Conservation (phyloP, 2,888 invertebrate species). For the Nebria brevicollis region DNA sequence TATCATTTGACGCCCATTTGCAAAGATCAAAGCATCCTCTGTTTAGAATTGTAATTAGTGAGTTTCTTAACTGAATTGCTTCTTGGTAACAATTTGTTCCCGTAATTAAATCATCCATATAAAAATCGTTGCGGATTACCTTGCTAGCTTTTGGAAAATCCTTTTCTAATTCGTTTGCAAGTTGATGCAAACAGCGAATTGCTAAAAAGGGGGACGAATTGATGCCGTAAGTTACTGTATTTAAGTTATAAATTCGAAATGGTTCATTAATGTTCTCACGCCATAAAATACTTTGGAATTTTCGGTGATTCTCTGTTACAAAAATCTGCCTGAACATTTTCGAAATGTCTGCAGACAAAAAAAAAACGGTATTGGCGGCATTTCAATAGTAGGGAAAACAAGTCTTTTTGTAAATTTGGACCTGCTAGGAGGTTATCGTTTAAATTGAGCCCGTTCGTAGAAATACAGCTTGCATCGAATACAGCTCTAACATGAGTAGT, state of each 20-base stretch:
- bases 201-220: slow-evolving; percentile 22
- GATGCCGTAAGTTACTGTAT: slow-evolving; percentile 11
- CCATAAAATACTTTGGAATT: slow-evolving; percentile 34
- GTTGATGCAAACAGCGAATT: slow-evolving; percentile 26
- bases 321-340: slow-evolving; percentile 31
- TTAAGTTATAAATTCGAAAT: too few species aligned
- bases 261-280: slow-evolving; percentile 8
- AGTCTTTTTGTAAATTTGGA: slow-evolving; percentile 24
- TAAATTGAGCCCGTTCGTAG: slow-evolving; percentile 17
- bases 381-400: slow-evolving; percentile 25
- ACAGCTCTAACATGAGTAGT: slow-evolving; percentile 25
- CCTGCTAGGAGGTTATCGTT: slow-evolving; percentile 23
- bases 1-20: slow-evolving; percentile 23
- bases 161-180: slow-evolving; percentile 14
- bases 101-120: slow-evolving; percentile 31
- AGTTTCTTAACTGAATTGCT: too few species aligned
- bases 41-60: not conserved
- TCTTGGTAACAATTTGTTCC: not conserved
- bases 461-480: slow-evolving; percentile 21
- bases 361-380: slow-evolving; percentile 23
- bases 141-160: slow-evolving; percentile 26
- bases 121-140: slow-evolving; percentile 29
- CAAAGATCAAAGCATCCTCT: slow-evolving; percentile 22
- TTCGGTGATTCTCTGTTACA: slow-evolving; percentile 17
- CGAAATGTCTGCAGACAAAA: slow-evolving; percentile 28